A percentile compares a stretch with the other conserved stretches of the same genome.
phyloP scores from a whole-genome alignment of 1,140 invertebrate genomes.

The Planococcus citri region DNA sequence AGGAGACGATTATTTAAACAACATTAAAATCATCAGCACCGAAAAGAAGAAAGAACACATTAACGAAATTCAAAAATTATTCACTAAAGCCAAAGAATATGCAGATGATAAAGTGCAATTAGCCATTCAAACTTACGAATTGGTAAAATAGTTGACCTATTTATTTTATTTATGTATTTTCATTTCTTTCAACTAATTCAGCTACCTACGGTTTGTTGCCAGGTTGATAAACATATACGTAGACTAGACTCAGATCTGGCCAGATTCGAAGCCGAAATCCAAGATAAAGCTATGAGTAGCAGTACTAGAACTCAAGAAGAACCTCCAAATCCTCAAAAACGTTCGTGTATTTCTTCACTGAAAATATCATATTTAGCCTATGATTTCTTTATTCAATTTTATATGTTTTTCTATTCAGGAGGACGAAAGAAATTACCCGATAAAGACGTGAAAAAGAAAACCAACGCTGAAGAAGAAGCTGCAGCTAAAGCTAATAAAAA shows the following conservation, averaged over 20 bases:
- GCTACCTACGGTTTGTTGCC: conserved; percentile 22
- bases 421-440: conserved; percentile 58
- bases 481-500: conserved; percentile 43
- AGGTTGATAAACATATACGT: conserved; percentile 93
- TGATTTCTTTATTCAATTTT: too few species aligned
- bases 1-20: conserved; percentile 69
- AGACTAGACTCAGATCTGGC: conserved; percentile 89
- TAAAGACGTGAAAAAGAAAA: conserved; percentile 51
- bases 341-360: too few species aligned
- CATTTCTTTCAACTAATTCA: too few species aligned
- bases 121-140: conserved; percentile 94
- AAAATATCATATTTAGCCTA: too few species aligned
- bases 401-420: conserved; percentile 25
- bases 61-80: conserved; percentile 69
- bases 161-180: too few species aligned
- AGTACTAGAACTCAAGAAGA: conserved; percentile 42
- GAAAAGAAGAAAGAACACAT: conserved; percentile 76
- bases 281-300: conserved; percentile 74
- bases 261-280: conserved; percentile 90
- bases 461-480: conserved; percentile 41
- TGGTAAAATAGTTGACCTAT: too few species aligned
- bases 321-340: conserved; percentile 24
- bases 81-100: conserved; percentile 84
- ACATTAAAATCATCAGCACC: conserved; percentile 43
- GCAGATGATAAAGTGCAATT: conserved; percentile 95